Conservation (phyloP, 1,140 invertebrate species). For the Tetramorium alpestre region DNA sequence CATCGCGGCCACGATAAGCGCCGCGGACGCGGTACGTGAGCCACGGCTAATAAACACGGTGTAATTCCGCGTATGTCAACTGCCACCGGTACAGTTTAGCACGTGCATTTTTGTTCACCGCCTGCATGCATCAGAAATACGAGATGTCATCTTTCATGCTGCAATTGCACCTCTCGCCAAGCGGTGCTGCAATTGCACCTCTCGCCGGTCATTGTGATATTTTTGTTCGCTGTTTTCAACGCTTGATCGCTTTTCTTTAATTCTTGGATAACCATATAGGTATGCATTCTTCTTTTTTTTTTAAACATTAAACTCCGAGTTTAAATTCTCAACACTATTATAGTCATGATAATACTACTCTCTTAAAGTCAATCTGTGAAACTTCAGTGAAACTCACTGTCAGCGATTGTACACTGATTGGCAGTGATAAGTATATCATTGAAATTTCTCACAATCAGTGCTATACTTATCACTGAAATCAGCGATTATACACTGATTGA, state of each 20-base stretch:
- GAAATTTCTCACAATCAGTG: too few relatives aligned
- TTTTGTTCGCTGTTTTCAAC: background rate
- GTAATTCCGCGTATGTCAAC: constrained; percentile 65
- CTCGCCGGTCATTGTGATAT: background rate
- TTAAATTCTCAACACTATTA: background rate
- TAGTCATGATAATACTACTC: background rate
- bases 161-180: constrained; percentile 14
- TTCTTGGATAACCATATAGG: background rate
- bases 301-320: background rate
- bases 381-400: too few relatives aligned
- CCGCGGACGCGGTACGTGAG: constrained; percentile 62
- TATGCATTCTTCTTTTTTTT: background rate
- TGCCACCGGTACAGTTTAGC: constrained; percentile 51
- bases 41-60: constrained; percentile 25
- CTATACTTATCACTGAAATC: too few relatives aligned
- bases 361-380: too few relatives aligned
- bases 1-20: constrained; percentile 65
- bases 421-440: too few relatives aligned
- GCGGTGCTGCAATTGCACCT: background rate
- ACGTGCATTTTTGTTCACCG: constrained; percentile 55
- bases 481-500: too few relatives aligned
- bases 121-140: constrained; percentile 43
- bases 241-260: background rate
- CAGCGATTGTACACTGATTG: too few relatives aligned
- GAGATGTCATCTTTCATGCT: constrained; percentile 23